phyloP scores from a whole-genome alignment of 2,113 vertebrate genomes.

The Nibea albiflora region DNA sequence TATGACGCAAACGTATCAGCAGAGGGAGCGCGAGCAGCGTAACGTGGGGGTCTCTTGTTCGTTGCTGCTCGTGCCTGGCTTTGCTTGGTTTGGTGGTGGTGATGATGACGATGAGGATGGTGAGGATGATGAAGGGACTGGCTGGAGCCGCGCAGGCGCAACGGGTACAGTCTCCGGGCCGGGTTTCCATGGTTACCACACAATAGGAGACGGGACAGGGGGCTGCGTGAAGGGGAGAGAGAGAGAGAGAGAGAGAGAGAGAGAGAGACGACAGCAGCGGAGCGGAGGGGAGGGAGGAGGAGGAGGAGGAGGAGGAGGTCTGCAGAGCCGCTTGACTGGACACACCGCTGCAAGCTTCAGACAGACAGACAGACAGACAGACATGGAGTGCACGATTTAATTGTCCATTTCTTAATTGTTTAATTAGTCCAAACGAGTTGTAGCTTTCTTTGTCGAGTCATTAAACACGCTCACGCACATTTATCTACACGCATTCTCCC shows the following conservation, averaged over 20 bases:
- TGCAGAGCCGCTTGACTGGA: conserved; percentile 83
- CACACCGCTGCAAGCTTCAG: conserved; percentile 76
- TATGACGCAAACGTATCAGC: conserved; percentile 41
- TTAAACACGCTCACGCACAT: not conserved
- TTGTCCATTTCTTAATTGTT: conserved; percentile 2
- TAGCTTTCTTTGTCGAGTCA: conserved; percentile 27
- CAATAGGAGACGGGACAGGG: conserved; percentile 88
- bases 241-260: conserved; percentile 64
- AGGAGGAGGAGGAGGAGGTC: conserved; percentile 72
- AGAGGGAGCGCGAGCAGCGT: conserved; percentile 75
- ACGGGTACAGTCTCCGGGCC: conserved; percentile 61
- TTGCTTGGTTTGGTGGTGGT: too few relatives aligned
- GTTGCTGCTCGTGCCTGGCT: conserved; percentile 8
- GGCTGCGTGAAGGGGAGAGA: conserved; percentile 79
- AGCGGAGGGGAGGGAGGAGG: conserved; percentile 45
- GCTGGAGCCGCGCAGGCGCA: conserved; percentile 76
- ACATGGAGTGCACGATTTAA: conserved; percentile 30
- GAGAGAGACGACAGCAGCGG: conserved; percentile 66
- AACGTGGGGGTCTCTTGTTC: not conserved
- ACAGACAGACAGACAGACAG: conserved; percentile 44
- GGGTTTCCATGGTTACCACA: conserved; percentile 86
- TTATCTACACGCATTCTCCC: not conserved
- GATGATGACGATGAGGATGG: not conserved
- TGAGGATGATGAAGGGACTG: conserved; percentile 60
- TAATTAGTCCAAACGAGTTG: conserved; percentile 17